phyloP scores from a whole-genome alignment of 2,797 vertebrate genomes.

The Lepus oiostolus region DNA sequence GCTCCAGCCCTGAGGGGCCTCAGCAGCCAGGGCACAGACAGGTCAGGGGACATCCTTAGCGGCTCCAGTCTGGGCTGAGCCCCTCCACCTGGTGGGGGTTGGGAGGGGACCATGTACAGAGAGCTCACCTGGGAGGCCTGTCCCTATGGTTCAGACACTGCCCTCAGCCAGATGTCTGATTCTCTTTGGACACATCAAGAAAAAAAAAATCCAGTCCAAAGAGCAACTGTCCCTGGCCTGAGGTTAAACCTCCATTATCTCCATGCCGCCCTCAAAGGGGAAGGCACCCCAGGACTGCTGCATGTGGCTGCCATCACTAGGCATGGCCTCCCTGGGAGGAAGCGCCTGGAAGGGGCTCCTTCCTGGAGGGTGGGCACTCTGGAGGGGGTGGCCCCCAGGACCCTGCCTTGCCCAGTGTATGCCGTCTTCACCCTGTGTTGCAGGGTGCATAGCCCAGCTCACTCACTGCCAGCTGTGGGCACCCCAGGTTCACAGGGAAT shows the following conservation, averaged over 20 bases:
- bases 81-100: no score
- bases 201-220: neutral
- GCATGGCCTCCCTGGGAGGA: no score
- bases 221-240: no score
- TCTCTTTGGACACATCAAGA: neutral
- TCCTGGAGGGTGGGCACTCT: fast-evolving
- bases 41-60: neutral
- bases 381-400: no score
- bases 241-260: neutral
- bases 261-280: fast-evolving
- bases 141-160: neutral
- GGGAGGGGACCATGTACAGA: no score
- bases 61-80: no score
- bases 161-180: neutral
- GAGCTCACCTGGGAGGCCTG: no score
- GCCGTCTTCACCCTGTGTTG: neutral
- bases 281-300: neutral
- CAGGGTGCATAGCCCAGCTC: neutral
- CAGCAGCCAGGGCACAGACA: neutral
- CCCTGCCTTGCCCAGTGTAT: no score
- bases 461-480: neutral
- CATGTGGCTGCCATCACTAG: neutral
- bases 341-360: neutral
- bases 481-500: neutral
- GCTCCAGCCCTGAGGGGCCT: neutral